phyloP scores from a whole-genome alignment of 2,797 vertebrate genomes.

The Intellagama lesueurii region DNA sequence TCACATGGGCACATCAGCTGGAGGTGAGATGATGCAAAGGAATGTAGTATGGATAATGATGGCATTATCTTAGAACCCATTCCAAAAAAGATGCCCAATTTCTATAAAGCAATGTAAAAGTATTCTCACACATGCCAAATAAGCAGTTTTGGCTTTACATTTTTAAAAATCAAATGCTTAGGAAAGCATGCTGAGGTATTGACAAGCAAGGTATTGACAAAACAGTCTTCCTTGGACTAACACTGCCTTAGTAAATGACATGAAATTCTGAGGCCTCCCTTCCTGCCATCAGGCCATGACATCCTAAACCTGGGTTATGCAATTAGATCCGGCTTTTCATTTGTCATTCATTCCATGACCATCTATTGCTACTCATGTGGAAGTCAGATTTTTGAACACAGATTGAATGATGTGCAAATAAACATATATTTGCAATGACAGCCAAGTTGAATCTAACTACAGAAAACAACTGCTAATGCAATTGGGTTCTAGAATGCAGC shows the following conservation, averaged over 20 bases:
- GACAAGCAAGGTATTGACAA: background rate
- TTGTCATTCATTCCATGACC: background rate
- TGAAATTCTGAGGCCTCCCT: background rate
- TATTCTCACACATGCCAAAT: background rate
- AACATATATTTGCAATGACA: background rate
- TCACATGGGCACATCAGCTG: too few species aligned
- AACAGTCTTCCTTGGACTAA: background rate
- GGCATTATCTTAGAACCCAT: too few species aligned
- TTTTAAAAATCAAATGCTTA: background rate
- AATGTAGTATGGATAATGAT: too few species aligned
- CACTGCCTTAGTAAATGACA: background rate
- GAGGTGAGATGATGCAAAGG: too few species aligned
- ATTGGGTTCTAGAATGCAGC: background rate
- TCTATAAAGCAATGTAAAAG: background rate
- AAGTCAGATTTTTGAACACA: background rate
- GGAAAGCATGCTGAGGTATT: background rate
- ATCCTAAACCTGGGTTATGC: background rate
- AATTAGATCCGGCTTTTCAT: background rate
- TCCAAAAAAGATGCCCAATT: background rate
- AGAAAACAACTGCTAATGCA: background rate
- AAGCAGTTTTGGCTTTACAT: background rate
- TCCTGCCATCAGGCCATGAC: background rate
- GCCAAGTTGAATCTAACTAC: background rate
- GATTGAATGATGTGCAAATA: background rate
- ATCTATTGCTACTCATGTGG: background rate